A percentile compares a stretch with the other conserved stretches of the same genome.
phyloP scores from a whole-genome alignment of 2,113 vertebrate species.

The Chiloscyllium plagiosum region DNA sequence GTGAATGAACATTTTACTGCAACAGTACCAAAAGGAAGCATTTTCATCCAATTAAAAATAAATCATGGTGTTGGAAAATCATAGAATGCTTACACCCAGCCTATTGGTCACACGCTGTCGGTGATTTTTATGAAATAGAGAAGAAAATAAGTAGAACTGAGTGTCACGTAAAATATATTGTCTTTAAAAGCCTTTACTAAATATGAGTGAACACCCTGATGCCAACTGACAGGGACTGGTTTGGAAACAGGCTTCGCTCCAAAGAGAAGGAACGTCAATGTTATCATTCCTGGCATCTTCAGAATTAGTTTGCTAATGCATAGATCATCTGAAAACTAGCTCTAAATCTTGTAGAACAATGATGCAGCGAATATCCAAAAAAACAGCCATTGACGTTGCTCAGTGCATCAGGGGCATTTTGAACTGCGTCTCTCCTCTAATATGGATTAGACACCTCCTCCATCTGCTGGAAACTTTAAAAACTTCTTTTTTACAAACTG shows the following conservation, averaged over 20 bases:
- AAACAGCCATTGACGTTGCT: background rate
- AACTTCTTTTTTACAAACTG: background rate
- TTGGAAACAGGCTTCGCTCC: background rate
- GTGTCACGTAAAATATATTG: too few species aligned
- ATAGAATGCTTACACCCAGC: background rate
- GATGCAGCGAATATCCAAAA: background rate
- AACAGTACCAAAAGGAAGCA: background rate
- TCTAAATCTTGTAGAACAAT: background rate
- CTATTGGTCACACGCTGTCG: background rate
- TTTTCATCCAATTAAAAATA: background rate
- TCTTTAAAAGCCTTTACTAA: background rate
- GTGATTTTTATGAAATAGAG: background rate
- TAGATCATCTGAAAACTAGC: background rate
- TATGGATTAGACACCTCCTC: conserved; percentile 22
- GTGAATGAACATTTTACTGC: background rate
- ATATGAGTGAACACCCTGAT: background rate
- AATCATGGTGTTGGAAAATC: background rate
- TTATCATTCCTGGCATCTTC: too few species aligned
- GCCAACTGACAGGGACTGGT: background rate
- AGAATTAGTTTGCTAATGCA: background rate
- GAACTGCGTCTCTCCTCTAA: background rate
- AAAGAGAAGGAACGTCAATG: too few species aligned
- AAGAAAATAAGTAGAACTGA: background rate
- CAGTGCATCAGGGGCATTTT: background rate
- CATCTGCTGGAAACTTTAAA: conserved; percentile 32